Evolutionary conservation across 2,113 vertebrate species (phyloP), one percentile per base, ranked within the genome.

Genomic region (Neomonachus schauinslandi): DNA sequence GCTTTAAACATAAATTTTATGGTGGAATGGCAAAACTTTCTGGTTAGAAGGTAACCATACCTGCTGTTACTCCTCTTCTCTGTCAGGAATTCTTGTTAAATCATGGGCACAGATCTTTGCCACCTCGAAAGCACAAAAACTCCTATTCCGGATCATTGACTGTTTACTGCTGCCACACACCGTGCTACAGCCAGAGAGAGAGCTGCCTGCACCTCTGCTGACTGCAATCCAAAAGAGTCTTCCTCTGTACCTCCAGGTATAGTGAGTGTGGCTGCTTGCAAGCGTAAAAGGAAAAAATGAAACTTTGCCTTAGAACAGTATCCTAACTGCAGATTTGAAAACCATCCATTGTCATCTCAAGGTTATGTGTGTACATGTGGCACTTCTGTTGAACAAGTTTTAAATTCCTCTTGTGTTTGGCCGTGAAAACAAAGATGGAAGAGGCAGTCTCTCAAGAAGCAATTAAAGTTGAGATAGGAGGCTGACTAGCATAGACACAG

Each of bases 81-180:
- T 97, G 86, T 89, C 98, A 99, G 99, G 99, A 87, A 99, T 98
- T 97, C 98, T 99, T 95, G 99, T 99, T 94, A 99, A 99, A 97
- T 99, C 99, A 94, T 99, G 99, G 99, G 99, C 99, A 98, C 98
- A 99, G 8, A 99, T 99, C 96, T 98, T 99, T 98, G 99, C 99
- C 96, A 99, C 99, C 65, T 99, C 99, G 10, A 99, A 99, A 99
- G 99, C 99, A 0, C 99, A 99, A 96, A 99, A 99, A 33, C 98
- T 99, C 86, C 95, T 99, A 63, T 99, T 99, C 95, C 99, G 99
- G 94, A 99, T 99, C 26, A 99, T 99, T 94, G 99, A 99, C 83
- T 99, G 99, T 59, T 98, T 99, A 85, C 98, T 99, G 92, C 99
- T 99, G 71, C 99, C 99, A 0, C 99, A 99, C 94, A 98, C 99